These are phyloP conservation scores for Alexandromys fortis DNA, from an alignment of 2,113 vertebrate species.

Conservation along the genomic window DNA sequence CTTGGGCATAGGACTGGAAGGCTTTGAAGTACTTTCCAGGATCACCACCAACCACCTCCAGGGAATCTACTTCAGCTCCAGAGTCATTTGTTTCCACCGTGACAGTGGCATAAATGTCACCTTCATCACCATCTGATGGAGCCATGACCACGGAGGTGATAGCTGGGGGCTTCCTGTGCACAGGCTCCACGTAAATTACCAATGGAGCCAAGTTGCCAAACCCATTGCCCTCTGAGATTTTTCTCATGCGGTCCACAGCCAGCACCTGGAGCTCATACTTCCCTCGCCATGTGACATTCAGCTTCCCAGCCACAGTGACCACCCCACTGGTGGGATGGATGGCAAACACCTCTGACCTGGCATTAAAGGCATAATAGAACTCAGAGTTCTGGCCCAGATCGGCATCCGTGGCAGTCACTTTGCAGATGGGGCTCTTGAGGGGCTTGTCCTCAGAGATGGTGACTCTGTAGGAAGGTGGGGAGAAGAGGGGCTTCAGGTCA, in stretches of 20 bases:
- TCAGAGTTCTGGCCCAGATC: slow-evolving; percentile 93
- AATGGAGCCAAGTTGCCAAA: slow-evolving; percentile 93
- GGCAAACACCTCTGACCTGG: slow-evolving; percentile 88
- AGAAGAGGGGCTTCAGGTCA: slow-evolving; percentile 97
- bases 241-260: slow-evolving; percentile 95
- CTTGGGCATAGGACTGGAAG: slow-evolving; percentile 87
- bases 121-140: slow-evolving; percentile 78
- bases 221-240: slow-evolving; percentile 91
- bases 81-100: slow-evolving; percentile 86
- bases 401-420: slow-evolving; percentile 94
- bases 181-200: slow-evolving; percentile 89
- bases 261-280: slow-evolving; percentile 92
- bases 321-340: slow-evolving; percentile 93
- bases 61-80: slow-evolving; percentile 84
- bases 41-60: slow-evolving; percentile 92
- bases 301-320: slow-evolving; percentile 88
- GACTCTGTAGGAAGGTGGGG: slow-evolving; percentile 94
- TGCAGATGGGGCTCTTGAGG: slow-evolving; percentile 89
- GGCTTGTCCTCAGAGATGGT: slow-evolving; percentile 90
- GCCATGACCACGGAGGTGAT: slow-evolving; percentile 83
- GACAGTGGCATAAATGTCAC: slow-evolving; percentile 87
- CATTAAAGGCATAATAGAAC: slow-evolving; percentile 94
- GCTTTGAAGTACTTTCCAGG: slow-evolving; percentile 90
- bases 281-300: slow-evolving; percentile 89
- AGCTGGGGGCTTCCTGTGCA: slow-evolving; percentile 83